Percentiles rank a stretch among this genome's conserved stretches.
These are phyloP conservation scores for Schizotus pectinicornis DNA, from an alignment of 2,888 invertebrate genomes.

Conservation along the genomic window DNA sequence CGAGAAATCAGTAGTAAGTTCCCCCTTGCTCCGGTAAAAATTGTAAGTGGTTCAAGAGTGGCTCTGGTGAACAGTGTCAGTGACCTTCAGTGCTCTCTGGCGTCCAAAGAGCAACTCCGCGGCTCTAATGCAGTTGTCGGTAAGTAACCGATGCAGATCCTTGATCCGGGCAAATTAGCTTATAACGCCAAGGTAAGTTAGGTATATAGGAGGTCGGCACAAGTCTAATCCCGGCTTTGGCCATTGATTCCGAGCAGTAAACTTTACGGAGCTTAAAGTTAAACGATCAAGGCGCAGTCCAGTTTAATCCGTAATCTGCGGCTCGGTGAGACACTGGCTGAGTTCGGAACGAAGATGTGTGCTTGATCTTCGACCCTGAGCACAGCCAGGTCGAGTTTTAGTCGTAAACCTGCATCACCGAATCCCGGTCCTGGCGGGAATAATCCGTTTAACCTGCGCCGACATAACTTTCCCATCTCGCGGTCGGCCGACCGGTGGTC, in stretches of 20 bases:
- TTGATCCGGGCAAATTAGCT: no score
- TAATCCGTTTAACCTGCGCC: constrained; percentile 58
- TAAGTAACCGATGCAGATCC: no score
- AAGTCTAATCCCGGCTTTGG: constrained; percentile 47
- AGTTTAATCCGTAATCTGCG: constrained; percentile 49
- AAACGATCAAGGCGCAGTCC: constrained; percentile 47
- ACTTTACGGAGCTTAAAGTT: constrained; percentile 49
- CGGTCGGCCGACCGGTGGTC: constrained; percentile 41
- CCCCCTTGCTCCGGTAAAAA: no score
- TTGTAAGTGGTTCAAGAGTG: no score
- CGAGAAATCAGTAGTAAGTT: no score
- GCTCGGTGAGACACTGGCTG: constrained; percentile 28
- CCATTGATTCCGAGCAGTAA: constrained; percentile 47
- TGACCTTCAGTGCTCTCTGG: no score
- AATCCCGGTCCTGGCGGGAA: constrained; percentile 41
- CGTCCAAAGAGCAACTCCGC: no score
- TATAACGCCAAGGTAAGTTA: constrained; percentile 40
- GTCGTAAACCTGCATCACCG: constrained; percentile 38
- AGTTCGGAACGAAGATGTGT: constrained; percentile 31
- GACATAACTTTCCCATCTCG: constrained; percentile 59
- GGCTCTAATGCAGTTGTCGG: no score
- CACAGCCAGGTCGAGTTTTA: constrained; percentile 26
- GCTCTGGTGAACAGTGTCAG: no score
- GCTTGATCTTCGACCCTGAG: constrained; percentile 34
- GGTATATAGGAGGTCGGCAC: constrained; percentile 34